Evolutionary conservation across 2,888 invertebrate species (phyloP), one percentile per base, ranked within the genome.

Genomic region (Malthinus seriepunctatus): DNA sequence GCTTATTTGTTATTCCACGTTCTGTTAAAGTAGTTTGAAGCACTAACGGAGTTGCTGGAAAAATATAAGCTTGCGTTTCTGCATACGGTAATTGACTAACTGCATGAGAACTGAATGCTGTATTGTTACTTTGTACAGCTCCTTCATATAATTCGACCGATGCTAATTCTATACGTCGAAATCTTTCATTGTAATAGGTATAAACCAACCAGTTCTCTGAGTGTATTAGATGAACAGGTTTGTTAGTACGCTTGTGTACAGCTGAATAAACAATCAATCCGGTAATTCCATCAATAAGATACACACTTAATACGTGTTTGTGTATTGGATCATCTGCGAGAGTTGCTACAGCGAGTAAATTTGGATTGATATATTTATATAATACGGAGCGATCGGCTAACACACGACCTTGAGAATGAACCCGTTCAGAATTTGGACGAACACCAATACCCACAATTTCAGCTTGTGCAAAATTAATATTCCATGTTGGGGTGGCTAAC

Each of bases 341-440:
- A 0, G 93, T 90, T 23, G 92, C 85, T 62, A 97, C 84, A 9
- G 93, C 93, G 62, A 97, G 88, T 65, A 99, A 83, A 81, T 99
- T 99, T 31, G 99, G 99, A 83, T 99, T 99, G 67, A 93, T 86
- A 79, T 99, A 98, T 80, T 99, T 99, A 82, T 99, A 99, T 34
- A 98, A 86, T 51, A 99, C 99, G 69, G 94, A 94, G 63, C 99
- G 86, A 82, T 99, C 98, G 33, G 91, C 91, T 66, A 98, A 82
- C 48, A 97, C 97, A 65, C 95, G 86, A 15, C 98, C 99, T 75
- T 96, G 95, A 0, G 97, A 96, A 79, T 97, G 97, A 10, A 95
- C 92, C 60, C 86, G 83, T 80, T 93, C 93, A 65, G 82, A 80
- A 7, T 84, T 79, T 69, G 86, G 85, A 72, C 91, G 88, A 32